A percentile compares a stretch with the other conserved stretches of the same genome.
These are phyloP conservation scores for Apus apus DNA, from an alignment of 2,113 vertebrate genomes.

Conservation along the genomic window DNA sequence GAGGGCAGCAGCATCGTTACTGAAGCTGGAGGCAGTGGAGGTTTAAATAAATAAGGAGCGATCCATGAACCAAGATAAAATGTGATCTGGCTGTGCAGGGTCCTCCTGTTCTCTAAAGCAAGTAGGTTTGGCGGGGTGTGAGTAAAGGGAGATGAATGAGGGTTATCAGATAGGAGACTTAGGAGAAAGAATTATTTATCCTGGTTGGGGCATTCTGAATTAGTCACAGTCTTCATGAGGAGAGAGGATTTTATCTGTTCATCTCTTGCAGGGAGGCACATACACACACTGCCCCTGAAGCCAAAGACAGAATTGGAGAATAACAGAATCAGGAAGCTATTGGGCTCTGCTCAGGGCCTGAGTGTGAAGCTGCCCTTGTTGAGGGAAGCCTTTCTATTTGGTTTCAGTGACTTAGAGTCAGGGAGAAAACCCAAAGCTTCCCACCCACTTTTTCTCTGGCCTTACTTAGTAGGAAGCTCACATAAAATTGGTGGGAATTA, in stretches of 20 bases:
- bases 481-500: neutral
- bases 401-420: neutral
- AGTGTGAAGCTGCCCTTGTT: neutral
- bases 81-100: conserved; percentile 50
- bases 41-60: conserved; percentile 62
- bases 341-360: neutral
- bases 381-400: neutral
- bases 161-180: neutral
- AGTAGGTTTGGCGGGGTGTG: conserved; percentile 24
- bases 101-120: neutral
- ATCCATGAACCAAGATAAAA: conserved; percentile 64
- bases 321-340: neutral
- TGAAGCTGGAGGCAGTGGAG: conserved; percentile 36
- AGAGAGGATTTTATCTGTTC: neutral
- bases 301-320: neutral
- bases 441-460: neutral
- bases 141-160: conserved; percentile 41
- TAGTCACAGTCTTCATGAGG: neutral
- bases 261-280: neutral
- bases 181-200: neutral
- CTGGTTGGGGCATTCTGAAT: neutral
- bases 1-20: conserved; percentile 61
- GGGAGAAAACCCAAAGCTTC: neutral
- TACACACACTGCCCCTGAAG: neutral
- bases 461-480: neutral